These are phyloP conservation scores for Sinocyclocheilus anophthalmus DNA, from an alignment of 2,113 vertebrate species.

Conservation along the genomic window DNA sequence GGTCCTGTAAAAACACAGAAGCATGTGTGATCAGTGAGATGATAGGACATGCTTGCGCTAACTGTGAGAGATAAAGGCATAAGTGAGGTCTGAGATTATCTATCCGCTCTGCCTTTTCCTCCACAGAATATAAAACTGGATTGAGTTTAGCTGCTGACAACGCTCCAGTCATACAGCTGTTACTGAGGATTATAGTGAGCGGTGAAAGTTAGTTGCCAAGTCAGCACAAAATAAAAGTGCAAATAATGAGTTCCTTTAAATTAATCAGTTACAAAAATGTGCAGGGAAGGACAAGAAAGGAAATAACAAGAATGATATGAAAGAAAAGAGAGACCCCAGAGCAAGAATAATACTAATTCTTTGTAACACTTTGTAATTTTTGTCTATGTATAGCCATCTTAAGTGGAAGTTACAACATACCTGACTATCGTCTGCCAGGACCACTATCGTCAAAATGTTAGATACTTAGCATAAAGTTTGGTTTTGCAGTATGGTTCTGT, in stretches of 20 bases:
- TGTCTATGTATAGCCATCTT: not conserved
- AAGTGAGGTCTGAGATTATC: constrained; percentile 19
- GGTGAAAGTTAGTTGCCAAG: constrained; percentile 1
- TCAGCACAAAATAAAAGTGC: constrained; percentile 20
- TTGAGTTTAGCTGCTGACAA: not conserved
- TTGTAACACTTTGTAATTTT: not conserved
- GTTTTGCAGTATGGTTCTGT: too few species aligned
- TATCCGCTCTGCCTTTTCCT: constrained; percentile 13
- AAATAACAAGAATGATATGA: not conserved
- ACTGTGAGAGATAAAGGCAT: constrained; percentile 5
- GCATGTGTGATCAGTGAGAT: constrained; percentile 4
- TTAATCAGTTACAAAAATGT: not conserved
- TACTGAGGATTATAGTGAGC: not conserved
- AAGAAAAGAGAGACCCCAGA: not conserved
- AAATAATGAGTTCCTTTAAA: not conserved
- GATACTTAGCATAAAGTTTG: too few species aligned
- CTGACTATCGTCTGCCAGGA: too few species aligned
- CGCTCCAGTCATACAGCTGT: not conserved
- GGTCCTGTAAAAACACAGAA: constrained; percentile 38
- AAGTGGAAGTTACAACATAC: not conserved
- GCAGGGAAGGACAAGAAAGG: not conserved
- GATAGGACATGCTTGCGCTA: not conserved
- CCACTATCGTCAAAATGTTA: too few species aligned
- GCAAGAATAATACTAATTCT: not conserved
- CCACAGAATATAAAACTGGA: not conserved